These are phyloP conservation scores for Elanus axillaris DNA, from an alignment of 2,113 vertebrate genomes.

Conservation along the genomic window DNA sequence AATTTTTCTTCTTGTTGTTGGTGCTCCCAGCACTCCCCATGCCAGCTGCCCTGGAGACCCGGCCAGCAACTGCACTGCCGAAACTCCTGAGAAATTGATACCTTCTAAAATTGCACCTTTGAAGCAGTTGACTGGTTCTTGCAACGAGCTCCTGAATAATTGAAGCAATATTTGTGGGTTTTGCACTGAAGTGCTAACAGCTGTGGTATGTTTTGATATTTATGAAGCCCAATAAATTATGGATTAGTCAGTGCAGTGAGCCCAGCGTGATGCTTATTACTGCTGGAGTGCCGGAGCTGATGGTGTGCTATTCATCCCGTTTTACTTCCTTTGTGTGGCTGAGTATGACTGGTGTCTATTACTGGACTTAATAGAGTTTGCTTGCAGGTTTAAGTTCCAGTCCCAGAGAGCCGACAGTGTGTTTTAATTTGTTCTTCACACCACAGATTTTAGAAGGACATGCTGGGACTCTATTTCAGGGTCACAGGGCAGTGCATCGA, in stretches of 20 bases:
- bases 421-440: constrained; percentile 24
- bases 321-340: constrained; percentile 16
- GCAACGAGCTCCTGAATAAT: constrained; percentile 40
- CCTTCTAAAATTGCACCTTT: constrained; percentile 14
- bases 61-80: background rate
- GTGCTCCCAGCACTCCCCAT: background rate
- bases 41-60: background rate
- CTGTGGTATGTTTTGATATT: constrained; percentile 60
- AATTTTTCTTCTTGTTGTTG: background rate
- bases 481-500: background rate
- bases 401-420: background rate
- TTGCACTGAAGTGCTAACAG: constrained; percentile 52
- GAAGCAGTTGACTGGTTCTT: background rate
- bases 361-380: constrained; percentile 56
- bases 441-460: background rate
- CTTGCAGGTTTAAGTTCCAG: constrained; percentile 18
- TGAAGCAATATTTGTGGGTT: constrained; percentile 52
- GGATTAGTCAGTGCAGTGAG: constrained; percentile 36
- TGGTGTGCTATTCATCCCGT: background rate
- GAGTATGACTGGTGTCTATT: constrained; percentile 17
- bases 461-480: background rate
- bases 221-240: constrained; percentile 62
- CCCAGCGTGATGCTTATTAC: constrained; percentile 56
- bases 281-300: background rate
- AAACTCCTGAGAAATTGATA: background rate